These are phyloP conservation scores for Vombatus ursinus DNA, from an alignment of 2,113 vertebrate genomes.

Conservation along the genomic window DNA sequence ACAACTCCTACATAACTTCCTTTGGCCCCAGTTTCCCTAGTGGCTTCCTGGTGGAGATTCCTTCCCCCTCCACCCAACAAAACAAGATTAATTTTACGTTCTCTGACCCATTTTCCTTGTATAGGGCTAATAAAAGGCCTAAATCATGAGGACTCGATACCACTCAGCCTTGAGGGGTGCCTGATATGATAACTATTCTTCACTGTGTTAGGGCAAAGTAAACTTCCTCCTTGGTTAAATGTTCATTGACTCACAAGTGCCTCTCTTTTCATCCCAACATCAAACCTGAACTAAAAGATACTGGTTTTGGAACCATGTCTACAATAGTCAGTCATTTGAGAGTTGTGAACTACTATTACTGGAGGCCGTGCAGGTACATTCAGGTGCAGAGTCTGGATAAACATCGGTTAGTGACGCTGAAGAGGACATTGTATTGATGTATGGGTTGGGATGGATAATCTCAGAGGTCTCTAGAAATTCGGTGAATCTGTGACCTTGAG, in stretches of 20 bases:
- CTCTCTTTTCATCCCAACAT: not conserved
- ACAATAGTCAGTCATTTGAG: not conserved
- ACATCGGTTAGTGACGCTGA: not conserved
- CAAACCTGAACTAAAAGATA: not conserved
- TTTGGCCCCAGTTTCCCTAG: not conserved
- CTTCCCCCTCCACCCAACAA: not conserved
- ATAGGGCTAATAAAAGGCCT: not conserved
- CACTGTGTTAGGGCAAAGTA: not conserved
- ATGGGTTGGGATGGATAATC: not conserved
- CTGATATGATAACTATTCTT: not conserved
- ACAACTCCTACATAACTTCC: not conserved
- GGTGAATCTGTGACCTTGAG: not conserved
- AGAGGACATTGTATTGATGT: not conserved
- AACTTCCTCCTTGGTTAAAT: not conserved
- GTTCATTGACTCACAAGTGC: not conserved
- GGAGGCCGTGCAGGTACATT: not conserved
- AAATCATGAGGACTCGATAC: not conserved
- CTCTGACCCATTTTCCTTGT: not conserved
- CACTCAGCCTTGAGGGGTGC: not conserved
- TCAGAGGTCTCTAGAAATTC: not conserved
- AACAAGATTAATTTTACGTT: not conserved
- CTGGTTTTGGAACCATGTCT: not conserved
- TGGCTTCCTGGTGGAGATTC: not conserved
- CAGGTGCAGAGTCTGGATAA: not conserved
- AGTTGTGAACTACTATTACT: not conserved